phyloP scores from a whole-genome alignment of 1,140 invertebrate species.

The Drosophila nikananu region DNA sequence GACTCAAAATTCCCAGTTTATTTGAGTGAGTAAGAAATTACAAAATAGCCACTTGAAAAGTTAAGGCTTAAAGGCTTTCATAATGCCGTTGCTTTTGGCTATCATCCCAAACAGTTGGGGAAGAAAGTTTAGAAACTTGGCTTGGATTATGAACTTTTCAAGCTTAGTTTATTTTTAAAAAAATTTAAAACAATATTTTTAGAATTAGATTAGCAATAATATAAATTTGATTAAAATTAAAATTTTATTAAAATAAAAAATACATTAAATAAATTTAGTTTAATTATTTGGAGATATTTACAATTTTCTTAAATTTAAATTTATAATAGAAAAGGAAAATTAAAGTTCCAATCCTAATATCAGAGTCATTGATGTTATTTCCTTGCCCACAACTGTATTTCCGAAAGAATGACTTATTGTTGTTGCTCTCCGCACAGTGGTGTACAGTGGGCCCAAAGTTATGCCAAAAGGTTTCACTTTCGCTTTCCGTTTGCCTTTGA shows the following conservation, averaged over 20 bases:
- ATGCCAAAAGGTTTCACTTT: slow-evolving; percentile 81
- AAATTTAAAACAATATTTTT: no score
- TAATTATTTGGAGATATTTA: no score
- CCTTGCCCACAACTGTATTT: slow-evolving; percentile 10
- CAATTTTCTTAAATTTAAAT: not conserved
- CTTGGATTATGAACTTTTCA: no score
- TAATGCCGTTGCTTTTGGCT: slow-evolving; percentile 38
- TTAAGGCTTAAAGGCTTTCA: slow-evolving; percentile 57
- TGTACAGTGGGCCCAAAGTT: slow-evolving; percentile 69
- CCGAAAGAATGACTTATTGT: slow-evolving; percentile 53
- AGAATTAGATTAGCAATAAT: no score
- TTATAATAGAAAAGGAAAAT: not conserved
- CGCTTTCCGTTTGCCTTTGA: slow-evolving; percentile 63
- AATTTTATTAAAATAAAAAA: no score
- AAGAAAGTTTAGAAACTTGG: not conserved
- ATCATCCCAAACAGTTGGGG: slow-evolving; percentile 14
- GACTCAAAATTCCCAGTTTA: slow-evolving; percentile 59
- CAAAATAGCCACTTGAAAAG: slow-evolving; percentile 62
- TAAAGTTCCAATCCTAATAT: not conserved
- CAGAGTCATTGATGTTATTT: not conserved
- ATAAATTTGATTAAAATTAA: no score
- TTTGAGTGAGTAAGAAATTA: slow-evolving; percentile 69
- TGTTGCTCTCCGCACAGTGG: slow-evolving; percentile 37
- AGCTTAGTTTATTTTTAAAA: not conserved
- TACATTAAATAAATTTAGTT: no score